Evolutionary conservation across 1,140 invertebrate species (phyloP), one percentile per base, ranked within the genome.

Genomic region (Myzus persicae): DNA sequence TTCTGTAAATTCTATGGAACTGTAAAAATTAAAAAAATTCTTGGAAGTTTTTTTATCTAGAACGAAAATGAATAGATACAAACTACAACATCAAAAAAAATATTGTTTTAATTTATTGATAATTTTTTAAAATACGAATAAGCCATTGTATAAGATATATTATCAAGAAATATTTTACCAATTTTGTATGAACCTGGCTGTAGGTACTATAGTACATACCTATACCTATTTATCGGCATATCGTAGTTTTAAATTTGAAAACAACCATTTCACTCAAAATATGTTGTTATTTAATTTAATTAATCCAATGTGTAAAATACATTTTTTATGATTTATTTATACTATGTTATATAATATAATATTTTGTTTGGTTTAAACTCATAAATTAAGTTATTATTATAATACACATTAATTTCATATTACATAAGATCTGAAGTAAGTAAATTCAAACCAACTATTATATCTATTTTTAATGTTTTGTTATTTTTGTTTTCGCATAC

Each of bases 381-480:
- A 6, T 76, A n/a, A 76, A 76, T 76, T n/a, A 76, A 36, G n/a
- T n/a, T 18, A n/a, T 76, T n/a, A n/a, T 31, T 20, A 6, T 5
- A 18, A 76, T n/a, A 36, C 6, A 5, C 0, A 76, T 18, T 76
- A 76, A 0, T 18, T 76, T 76, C 14, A n/a, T n/a, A 76, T n/a
- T n/a, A 76, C 31, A 76, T 76, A 18, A n/a, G n/a, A n/a, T 18
- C 11, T 18, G 5, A n/a, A 76, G 14, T 76, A n/a, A n/a, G n/a
- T n/a, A 76, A n/a, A 84, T 40, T 82, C 24, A 46, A 44, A 88
- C 44, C 20, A 44, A n/a, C 85, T 88, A n/a, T 88, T 88, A 46
- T 46, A 46, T 46, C 6, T 88, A 88, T 88, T 88, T 88, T 82
- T 82, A 82, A 24, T 84, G 48, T 48, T 88, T 88, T 44, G 42